A percentile compares a stretch with the other conserved stretches of the same genome.
These are phyloP conservation scores for Clarias pachynema DNA, from an alignment of 2,797 vertebrate species.

Conservation along the genomic window DNA sequence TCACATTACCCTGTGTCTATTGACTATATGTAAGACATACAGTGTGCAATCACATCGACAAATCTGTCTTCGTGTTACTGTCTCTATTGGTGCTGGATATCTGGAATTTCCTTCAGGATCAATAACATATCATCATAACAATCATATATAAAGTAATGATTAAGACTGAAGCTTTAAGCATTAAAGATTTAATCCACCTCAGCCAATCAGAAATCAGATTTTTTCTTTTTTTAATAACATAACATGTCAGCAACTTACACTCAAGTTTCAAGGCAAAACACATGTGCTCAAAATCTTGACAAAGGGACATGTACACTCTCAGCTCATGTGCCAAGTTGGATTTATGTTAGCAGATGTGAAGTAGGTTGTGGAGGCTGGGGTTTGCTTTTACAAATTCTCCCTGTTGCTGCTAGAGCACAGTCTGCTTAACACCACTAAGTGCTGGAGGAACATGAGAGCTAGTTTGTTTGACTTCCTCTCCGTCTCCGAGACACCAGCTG, in stretches of 20 bases:
- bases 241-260: not conserved
- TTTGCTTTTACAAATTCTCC: not conserved
- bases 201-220: not conserved
- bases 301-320: not conserved
- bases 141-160: not conserved
- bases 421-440: conserved; percentile 68
- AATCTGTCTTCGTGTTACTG: no score
- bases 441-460: conserved; percentile 70
- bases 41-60: no score
- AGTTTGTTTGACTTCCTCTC: conserved; percentile 82
- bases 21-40: no score
- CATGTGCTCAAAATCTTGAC: not conserved
- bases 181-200: not conserved
- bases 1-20: no score
- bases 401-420: conserved; percentile 35
- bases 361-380: not conserved
- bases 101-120: no score
- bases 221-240: not conserved
- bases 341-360: conserved; percentile 2
- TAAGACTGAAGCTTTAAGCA: not conserved
- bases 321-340: not conserved
- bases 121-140: no score
- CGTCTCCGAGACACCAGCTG: conserved; percentile 76
- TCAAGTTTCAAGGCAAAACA: not conserved
- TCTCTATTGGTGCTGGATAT: no score